These are phyloP conservation scores for Conops quadrifasciatus DNA, from an alignment of 2,888 invertebrate species.

Conservation along the genomic window DNA sequence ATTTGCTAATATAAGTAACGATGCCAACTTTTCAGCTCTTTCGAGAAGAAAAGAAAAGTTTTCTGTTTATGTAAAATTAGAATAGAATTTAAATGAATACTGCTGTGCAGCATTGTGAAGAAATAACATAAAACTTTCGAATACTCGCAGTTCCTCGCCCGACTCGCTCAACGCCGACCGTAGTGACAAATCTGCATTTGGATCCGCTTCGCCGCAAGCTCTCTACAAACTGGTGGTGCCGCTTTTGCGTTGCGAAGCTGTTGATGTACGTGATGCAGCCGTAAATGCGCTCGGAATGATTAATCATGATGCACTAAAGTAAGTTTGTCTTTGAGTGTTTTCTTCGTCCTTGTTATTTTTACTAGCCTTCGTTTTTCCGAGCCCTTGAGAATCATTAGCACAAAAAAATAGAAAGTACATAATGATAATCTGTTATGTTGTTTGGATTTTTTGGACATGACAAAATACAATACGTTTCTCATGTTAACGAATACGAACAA, in stretches of 20 bases:
- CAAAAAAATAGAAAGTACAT: not conserved
- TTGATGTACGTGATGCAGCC: constrained; percentile 93
- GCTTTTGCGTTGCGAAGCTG: constrained; percentile 89
- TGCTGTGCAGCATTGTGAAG: too few relatives aligned
- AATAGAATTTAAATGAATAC: not conserved
- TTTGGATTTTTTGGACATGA: not conserved
- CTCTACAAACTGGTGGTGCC: constrained; percentile 94
- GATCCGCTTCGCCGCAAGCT: constrained; percentile 81
- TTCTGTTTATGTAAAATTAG: not conserved
- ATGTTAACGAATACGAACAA: not conserved
- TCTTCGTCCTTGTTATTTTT: not conserved
- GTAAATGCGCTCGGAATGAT: constrained; percentile 94
- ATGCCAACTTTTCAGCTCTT: not conserved
- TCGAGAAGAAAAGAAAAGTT: not conserved
- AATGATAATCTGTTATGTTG: not conserved
- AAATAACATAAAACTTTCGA: too few relatives aligned
- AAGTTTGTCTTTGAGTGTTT: constrained; percentile 57
- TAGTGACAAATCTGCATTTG: constrained; percentile 75
- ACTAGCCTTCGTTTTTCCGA: constrained; percentile 6
- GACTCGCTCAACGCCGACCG: constrained; percentile 88
- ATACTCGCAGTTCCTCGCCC: constrained; percentile 80
- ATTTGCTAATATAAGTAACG: too few relatives aligned
- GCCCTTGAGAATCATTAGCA: too few relatives aligned
- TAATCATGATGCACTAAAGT: constrained; percentile 95
- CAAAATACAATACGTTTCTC: not conserved